Base-by-base conservation (phyloP, 2,113 vertebrate genomes). In the Oostethus manadensis region DNA sequence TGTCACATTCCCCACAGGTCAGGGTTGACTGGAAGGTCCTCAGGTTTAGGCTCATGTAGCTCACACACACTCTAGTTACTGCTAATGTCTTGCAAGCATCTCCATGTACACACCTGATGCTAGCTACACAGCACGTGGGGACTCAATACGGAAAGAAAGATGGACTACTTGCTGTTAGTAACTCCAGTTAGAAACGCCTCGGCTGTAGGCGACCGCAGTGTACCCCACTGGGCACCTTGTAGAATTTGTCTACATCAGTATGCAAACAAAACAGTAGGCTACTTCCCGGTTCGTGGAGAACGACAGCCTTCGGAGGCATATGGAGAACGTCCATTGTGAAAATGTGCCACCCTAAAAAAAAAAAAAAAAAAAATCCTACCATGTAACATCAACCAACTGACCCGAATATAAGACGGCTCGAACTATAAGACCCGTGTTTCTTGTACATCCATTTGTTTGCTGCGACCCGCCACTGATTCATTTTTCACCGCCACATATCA, bases 1-100 rank as follows among this genome's bases (percentile, higher is more conserved):
- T 69, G 62, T 78, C 75, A 88, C 87, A 90, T 91, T 79, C 87
- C 84, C 57, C 44, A 62, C 78, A 88, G 87, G 88, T 89, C 87
- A 89, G 76, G 74, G 84, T 74, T 80, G 70, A 78, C 54, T 21
- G 51, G 38, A 46, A 55, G 73, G 75, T 50, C 58, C 59, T 18
- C 45, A 23, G 71, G 51, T 55, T 72, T 50, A 50, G 50, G 71
- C 66, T 73, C 43, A 42, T 55, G 44, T 49, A 60, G 23, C 49
- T 60, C 66, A 21, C 50, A 54, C 63, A 29, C 56, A 66, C 26
- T 62, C 42, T 55, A 50, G 60, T 71, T 60, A 70, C 56, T 58
- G 40, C 53, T 49, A 73, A 68, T 58, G 58, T 62, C 23, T 22
- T 33, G 42, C 43, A 14, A 44, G 40, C 60, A 50, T 68, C 54